A percentile compares a stretch with the other conserved stretches of the same genome.
Conservation (phyloP, 2,888 invertebrate species). For the Lottia scabra region DNA sequence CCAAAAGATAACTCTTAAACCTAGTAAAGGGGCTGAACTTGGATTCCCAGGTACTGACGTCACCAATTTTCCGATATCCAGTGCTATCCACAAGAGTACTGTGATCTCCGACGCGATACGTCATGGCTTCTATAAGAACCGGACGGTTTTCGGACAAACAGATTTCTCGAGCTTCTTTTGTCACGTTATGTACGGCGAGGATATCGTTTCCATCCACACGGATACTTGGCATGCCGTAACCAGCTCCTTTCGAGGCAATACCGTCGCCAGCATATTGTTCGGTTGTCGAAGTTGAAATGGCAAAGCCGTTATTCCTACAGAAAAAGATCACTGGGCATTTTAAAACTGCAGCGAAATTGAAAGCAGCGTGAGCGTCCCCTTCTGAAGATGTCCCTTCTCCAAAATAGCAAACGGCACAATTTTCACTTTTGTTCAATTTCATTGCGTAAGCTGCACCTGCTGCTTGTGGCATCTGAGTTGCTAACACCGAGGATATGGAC, state of each 20-base stretch:
- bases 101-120: slow-evolving; percentile 96
- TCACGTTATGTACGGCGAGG: slow-evolving; percentile 93
- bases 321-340: slow-evolving; percentile 94
- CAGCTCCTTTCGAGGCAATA: slow-evolving; percentile 87
- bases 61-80: slow-evolving; percentile 80
- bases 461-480: slow-evolving; percentile 95
- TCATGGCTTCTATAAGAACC: slow-evolving; percentile 96
- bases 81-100: slow-evolving; percentile 99
- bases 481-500: slow-evolving; percentile 95
- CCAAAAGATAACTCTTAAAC: slow-evolving; percentile 83
- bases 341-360: slow-evolving; percentile 97
- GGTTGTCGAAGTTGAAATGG: slow-evolving; percentile 92
- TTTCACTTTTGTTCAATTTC: slow-evolving; percentile 80
- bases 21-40: slow-evolving; percentile 86
- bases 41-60: slow-evolving; percentile 79
- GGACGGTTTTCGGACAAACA: slow-evolving; percentile 82
- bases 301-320: slow-evolving; percentile 98
- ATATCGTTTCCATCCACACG: slow-evolving; percentile 97
- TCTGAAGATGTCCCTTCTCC: slow-evolving; percentile 94
- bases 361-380: slow-evolving; percentile 97
- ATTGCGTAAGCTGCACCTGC: slow-evolving; percentile 92
- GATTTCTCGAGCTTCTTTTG: slow-evolving; percentile 81
- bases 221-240: slow-evolving; percentile 88
- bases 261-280: slow-evolving; percentile 98
- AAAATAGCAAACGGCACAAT: slow-evolving; percentile 71